Evolutionary conservation across 1,140 invertebrate genomes (phyloP).

Genomic region (Oncopodura yosiiana): DNA sequence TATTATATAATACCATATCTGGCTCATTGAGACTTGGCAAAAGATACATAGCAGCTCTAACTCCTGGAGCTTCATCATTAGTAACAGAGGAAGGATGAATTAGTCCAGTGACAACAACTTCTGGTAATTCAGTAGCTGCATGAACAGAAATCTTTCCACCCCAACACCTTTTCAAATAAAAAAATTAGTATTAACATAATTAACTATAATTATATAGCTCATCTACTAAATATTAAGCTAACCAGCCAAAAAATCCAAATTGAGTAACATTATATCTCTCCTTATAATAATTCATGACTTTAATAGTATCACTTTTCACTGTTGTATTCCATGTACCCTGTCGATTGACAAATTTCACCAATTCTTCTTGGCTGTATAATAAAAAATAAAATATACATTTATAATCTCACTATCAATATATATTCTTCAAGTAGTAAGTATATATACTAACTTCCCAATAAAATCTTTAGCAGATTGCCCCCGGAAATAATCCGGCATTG

Average conservation of each 20-base stretch:
- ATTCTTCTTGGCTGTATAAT: constrained; percentile 2
- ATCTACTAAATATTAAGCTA: no score
- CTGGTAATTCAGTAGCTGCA: constrained; percentile 15
- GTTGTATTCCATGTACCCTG: constrained; percentile 11
- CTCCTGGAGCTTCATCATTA: constrained; percentile 13
- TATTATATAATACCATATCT: constrained; percentile 25
- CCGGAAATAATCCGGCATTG: constrained; percentile 25
- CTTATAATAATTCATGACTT: constrained; percentile 25
- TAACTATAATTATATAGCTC: no score
- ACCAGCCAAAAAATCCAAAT: constrained; percentile 33
- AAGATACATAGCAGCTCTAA: constrained; percentile 22
- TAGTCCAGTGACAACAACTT: constrained; percentile 25
- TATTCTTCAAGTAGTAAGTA: background rate
- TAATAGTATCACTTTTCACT: constrained; percentile 18
- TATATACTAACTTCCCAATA: background rate
- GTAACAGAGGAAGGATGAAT: constrained; percentile 26
- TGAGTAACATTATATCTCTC: background rate
- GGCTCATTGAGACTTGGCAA: constrained; percentile 22
- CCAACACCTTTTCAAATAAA: constrained; percentile 29
- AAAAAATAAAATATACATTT: background rate
- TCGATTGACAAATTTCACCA: constrained; percentile 1
- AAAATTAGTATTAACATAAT: no score
- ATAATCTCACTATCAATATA: background rate
- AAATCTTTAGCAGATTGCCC: background rate
- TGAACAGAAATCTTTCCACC: constrained; percentile 26